Percentiles rank a stretch among this genome's conserved stretches.
Conservation (phyloP, 2,797 vertebrate species). For the Rhinoraja longicauda region DNA sequence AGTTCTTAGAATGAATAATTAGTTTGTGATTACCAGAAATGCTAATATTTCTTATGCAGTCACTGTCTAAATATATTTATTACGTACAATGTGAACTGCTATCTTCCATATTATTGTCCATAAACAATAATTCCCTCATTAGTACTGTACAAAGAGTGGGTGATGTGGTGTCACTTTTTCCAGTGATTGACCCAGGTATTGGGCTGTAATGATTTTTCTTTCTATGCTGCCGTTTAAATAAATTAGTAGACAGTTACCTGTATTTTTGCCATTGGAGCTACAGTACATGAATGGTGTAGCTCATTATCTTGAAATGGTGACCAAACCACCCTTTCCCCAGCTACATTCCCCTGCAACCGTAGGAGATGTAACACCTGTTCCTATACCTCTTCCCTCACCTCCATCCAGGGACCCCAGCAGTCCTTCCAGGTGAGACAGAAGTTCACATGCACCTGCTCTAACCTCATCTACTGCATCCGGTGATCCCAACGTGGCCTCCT, state of each 20-base stretch:
- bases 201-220: neutral
- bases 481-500: no score
- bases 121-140: neutral
- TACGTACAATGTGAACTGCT: neutral
- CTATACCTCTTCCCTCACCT: no score
- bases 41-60: neutral
- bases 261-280: neutral
- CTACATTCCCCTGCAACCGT: no score
- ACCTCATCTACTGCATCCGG: no score
- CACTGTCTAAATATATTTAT: neutral
- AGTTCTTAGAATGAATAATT: neutral
- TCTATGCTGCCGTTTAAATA: neutral
- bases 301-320: neutral
- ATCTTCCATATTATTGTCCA: neutral
- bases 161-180: neutral
- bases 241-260: neutral
- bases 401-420: no score
- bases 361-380: no score
- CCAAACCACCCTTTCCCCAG: no score
- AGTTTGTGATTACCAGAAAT: neutral
- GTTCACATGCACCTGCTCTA: no score
- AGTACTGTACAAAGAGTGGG: neutral
- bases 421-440: no score
- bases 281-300: neutral
- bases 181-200: neutral